Conservation (phyloP, 1,140 invertebrate genomes). For the Hypothenemus hampei region DNA sequence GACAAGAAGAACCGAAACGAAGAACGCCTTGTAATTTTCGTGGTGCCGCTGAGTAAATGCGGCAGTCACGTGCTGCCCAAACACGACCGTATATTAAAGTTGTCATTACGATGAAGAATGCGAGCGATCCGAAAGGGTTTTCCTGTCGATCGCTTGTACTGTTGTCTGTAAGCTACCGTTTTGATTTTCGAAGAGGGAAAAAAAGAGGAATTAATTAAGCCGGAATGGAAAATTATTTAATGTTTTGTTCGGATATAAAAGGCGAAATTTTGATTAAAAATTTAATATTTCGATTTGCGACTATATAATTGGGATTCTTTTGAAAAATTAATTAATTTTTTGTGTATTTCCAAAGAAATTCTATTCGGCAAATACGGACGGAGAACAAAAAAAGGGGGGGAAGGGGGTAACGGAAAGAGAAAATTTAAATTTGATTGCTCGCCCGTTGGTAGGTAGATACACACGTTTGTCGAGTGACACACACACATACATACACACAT, state of each 20-base stretch:
- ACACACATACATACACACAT: too few relatives aligned
- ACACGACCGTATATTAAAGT: background rate
- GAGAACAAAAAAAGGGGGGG: background rate
- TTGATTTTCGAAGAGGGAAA: background rate
- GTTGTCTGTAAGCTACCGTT: background rate
- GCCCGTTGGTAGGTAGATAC: too few relatives aligned
- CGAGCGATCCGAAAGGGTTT: background rate
- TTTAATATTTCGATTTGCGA: slow-evolving; percentile 10
- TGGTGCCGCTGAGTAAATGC: slow-evolving; percentile 9
- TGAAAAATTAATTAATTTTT: slow-evolving; percentile 10
- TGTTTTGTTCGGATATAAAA: background rate
- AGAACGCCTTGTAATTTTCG: slow-evolving; percentile 8
- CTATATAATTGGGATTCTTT: slow-evolving; percentile 2
- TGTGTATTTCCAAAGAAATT: background rate
- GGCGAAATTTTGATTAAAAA: slow-evolving; percentile 14
- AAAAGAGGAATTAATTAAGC: slow-evolving; percentile 4
- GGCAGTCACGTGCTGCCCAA: slow-evolving; percentile 2
- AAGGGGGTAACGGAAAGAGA: too few relatives aligned
- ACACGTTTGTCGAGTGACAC: too few relatives aligned
- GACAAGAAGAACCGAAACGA: too few relatives aligned
- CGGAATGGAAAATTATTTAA: background rate
- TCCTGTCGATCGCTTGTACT: background rate
- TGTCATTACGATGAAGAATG: slow-evolving; percentile 1
- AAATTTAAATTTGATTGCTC: too few relatives aligned
- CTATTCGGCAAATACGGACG: too few relatives aligned